These are phyloP conservation scores for Sinhomidia bicolor DNA, from an alignment of 2,888 invertebrate species.

Conservation along the genomic window DNA sequence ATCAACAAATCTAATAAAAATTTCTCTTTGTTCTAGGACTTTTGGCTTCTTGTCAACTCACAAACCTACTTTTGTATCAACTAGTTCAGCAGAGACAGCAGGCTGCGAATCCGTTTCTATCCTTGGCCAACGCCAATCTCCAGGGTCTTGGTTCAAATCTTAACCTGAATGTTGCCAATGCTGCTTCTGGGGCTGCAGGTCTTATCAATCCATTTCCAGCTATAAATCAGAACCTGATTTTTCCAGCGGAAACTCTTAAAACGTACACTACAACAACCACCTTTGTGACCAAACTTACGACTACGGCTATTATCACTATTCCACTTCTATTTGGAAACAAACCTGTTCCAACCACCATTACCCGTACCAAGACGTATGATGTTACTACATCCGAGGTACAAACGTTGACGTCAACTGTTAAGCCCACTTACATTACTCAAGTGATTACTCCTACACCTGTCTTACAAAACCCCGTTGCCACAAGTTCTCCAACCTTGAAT, in stretches of 20 bases:
- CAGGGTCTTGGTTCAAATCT: conserved; percentile 70
- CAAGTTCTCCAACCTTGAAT: conserved; percentile 44
- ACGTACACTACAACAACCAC: conserved; percentile 79
- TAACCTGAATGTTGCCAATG: conserved; percentile 54
- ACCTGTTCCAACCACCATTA: conserved; percentile 72
- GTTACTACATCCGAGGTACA: conserved; percentile 75
- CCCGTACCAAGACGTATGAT: conserved; percentile 75
- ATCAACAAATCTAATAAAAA: neutral
- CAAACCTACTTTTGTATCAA: conserved; percentile 80
- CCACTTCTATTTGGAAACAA: conserved; percentile 79
- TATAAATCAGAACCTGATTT: conserved; percentile 76
- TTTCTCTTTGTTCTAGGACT: conserved; percentile 72
- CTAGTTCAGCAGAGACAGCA: conserved; percentile 76
- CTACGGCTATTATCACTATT: conserved; percentile 77
- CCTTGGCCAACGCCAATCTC: conserved; percentile 70
- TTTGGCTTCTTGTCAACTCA: conserved; percentile 79
- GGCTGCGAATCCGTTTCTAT: conserved; percentile 68
- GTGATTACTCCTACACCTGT: conserved; percentile 63
- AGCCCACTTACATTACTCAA: conserved; percentile 61
- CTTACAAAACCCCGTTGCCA: conserved; percentile 33
- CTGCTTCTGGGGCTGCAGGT: conserved; percentile 25
- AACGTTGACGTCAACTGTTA: conserved; percentile 72
- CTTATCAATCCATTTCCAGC: conserved; percentile 74
- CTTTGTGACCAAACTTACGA: conserved; percentile 76
- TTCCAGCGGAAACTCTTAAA: conserved; percentile 72